These are phyloP conservation scores for Paragorgia papillata DNA, from an alignment of 92 coral and sea anemone species.

Conservation along the genomic window DNA sequence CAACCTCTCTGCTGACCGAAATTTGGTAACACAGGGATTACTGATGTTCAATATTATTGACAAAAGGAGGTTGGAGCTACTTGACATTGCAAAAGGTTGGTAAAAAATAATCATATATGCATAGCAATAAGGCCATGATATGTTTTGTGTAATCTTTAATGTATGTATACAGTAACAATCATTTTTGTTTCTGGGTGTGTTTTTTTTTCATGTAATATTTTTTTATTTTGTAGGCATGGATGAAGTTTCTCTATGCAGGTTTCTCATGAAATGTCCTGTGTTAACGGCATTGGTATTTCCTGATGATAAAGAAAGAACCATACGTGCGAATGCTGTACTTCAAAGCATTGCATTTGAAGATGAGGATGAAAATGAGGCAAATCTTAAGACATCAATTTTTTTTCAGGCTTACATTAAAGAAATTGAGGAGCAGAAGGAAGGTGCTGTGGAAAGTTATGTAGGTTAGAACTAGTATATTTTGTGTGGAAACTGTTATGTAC, in stretches of 20 bases:
- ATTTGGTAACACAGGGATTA: conserved; percentile 36
- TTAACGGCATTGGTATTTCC: conserved; percentile 49
- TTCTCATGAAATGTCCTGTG: conserved; percentile 37
- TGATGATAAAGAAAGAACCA: conserved; percentile 30
- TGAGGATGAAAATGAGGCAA: conserved; percentile 30
- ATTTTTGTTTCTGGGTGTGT: background rate
- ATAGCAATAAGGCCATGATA: no score
- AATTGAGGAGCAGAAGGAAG: conserved; percentile 17
- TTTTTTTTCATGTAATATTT: conserved; percentile 1
- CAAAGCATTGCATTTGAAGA: conserved; percentile 46
- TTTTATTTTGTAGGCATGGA: conserved; percentile 53
- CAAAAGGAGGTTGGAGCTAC: conserved; percentile 40
- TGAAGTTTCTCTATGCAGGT: conserved; percentile 43
- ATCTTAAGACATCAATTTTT: conserved; percentile 36
- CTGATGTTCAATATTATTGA: conserved; percentile 38
- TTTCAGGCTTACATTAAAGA: conserved; percentile 51
- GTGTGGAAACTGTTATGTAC: no score
- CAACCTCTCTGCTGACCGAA: conserved; percentile 16
- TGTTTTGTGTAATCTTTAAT: background rate
- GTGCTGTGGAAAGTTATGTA: conserved; percentile 22
- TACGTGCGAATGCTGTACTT: conserved; percentile 37
- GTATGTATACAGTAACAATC: background rate
- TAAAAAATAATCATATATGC: no score
- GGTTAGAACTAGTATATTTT: background rate
- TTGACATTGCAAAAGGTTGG: conserved; percentile 45